Evolutionary conservation across 2,888 invertebrate species (phyloP), one percentile per base, ranked within the genome.

Genomic region (Pollenia angustigena): DNA sequence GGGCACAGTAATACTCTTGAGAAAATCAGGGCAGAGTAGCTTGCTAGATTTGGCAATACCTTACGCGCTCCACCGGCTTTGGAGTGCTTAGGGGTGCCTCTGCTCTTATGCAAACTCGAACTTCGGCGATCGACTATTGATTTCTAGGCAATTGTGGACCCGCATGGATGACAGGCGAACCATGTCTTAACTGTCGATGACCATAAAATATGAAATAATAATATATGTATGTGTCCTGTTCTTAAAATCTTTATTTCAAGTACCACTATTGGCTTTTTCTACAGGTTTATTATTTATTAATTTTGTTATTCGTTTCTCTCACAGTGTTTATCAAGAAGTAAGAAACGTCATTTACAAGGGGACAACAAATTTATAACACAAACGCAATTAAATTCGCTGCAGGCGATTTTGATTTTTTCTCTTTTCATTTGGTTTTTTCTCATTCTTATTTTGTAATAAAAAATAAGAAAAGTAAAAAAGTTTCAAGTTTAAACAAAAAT

Each of bases 321-420:
- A 40, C 58, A 54, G 87, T 79, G 74, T 85, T 78, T 72, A 85
- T 58, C 79, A 69, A 58, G 81, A 71, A 83, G 74, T 80, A 83
- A 50, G 14, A 69, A 84, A 85, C 85, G 87, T 84, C 87, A 85
- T 84, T 88, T 85, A 83, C 87, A 85, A 87, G 86, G 81, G 79
- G 89, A 90, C 90, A 90, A 91, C 91, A 91, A 91, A 91, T 91
- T 91, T 91, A 91, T 91, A 90, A 90, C 89, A 90, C 89, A 91
- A 90, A 90, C 89, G 91, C 91, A 91, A 91, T 91, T 91, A 91
- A 91, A 91, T 91, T 91, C 91, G 89, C 91, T 89, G 90, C 91
- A 90, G 91, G 91, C 90, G 91, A 90, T 90, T 90, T 90, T 89
- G 89, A 89, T 89, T 84, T 16, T 52, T 76, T 78, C 60, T 84